phyloP scores from a whole-genome alignment of 2,888 invertebrate species.

The Pyrgus malvae region DNA sequence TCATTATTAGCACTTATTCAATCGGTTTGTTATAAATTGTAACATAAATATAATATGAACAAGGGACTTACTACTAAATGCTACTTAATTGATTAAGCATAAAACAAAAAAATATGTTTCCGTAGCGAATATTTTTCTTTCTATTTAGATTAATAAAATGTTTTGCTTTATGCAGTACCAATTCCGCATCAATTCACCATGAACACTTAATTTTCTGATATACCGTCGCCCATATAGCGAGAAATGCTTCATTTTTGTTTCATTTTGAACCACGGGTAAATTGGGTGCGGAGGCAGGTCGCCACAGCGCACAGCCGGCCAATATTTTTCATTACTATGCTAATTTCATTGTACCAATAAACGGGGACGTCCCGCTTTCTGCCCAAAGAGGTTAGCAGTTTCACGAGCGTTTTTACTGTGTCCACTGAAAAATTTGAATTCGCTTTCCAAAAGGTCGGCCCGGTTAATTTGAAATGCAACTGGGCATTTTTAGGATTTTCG shows the following conservation, averaged over 20 bases:
- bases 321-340: slow-evolving; percentile 81
- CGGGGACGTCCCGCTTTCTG: slow-evolving; percentile 54
- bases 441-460: slow-evolving; percentile 58
- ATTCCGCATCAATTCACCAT: not conserved
- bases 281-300: slow-evolving; percentile 43
- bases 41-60: too few species aligned
- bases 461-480: slow-evolving; percentile 75
- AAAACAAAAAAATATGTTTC: too few species aligned
- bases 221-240: slow-evolving; percentile 12
- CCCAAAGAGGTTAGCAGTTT: slow-evolving; percentile 75
- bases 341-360: slow-evolving; percentile 79
- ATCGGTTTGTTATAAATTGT: too few species aligned
- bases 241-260: slow-evolving; percentile 21
- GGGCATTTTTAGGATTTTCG: slow-evolving; percentile 60
- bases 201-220: slow-evolving; percentile 5
- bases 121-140: too few species aligned
- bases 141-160: too few species aligned
- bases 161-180: not conserved
- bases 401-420: slow-evolving; percentile 67
- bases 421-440: slow-evolving; percentile 73
- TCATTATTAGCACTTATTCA: too few species aligned
- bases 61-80: too few species aligned
- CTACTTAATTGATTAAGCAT: too few species aligned
- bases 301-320: slow-evolving; percentile 56
- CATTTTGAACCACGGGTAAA: slow-evolving; percentile 24